Base-by-base conservation (phyloP, 1,140 invertebrate species). In the Drosophila pseudoobscura region DNA sequence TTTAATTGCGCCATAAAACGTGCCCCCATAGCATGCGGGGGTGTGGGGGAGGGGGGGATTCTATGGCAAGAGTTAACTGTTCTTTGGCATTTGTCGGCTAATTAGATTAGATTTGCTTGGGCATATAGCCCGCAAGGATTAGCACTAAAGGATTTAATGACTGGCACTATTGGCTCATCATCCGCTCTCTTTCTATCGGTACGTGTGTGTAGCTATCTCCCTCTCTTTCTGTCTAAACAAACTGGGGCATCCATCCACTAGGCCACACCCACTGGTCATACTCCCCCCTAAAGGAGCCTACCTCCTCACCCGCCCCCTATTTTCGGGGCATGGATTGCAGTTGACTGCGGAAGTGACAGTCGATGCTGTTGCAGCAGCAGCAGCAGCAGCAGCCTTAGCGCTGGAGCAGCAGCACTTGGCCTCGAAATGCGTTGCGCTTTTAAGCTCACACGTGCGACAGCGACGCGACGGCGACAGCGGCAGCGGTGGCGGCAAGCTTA, bases 381-480 rank as follows among this genome's bases (percentile, higher is more conserved):
- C 63, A 54, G 71, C 15, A 73, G 64, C 58, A 26, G 3, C 63
- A 54, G 71, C 54, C 57, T 65, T 54, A 56, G 69, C 59, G 74
- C 75, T 80, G 61, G 35, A 11, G 11, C 35, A 39, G 35, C 65
- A 57, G 56, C 52, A 87, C 68, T 87, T 87, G 83, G 78, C 83
- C 83, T 87, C 83, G 83, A 87, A 88, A 88, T 77, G 71, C 69
- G 75, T 75, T 87, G 82, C 82, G 82, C 82, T 87, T 87, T 87
- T 87, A 87, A 87, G 82, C 82, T 80, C 77, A 87, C 82, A 87
- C 77, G 82, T 87, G 82, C 82, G 64, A 49, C 57, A 52, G 47
- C 22, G 31, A 1, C 31, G 31, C 9, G 9, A 9, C 31, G 9
- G 31, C 31, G 9, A 3, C 1, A 9, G 31, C 31, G 9, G 9